phyloP scores from a whole-genome alignment of 1,140 invertebrate genomes.

The Conus betulinus region DNA sequence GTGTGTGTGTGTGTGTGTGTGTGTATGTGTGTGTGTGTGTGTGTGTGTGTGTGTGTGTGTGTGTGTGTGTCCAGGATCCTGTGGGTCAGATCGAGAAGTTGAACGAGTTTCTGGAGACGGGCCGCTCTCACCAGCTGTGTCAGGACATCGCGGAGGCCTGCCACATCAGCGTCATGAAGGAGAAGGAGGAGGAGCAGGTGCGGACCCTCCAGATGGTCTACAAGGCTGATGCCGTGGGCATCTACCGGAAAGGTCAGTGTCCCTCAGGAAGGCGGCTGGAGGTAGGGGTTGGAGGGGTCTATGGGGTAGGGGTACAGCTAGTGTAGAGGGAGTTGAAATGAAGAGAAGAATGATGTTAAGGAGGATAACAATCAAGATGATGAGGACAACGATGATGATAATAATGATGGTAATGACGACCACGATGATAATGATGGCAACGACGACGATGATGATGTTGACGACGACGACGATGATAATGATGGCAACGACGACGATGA shows the following conservation, averaged over 20 bases:
- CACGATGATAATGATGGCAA: too few relatives aligned
- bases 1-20: too few relatives aligned
- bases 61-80: conserved; percentile 32
- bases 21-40: too few relatives aligned
- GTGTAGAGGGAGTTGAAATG: neutral
- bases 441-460: too few relatives aligned
- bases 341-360: neutral
- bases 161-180: conserved; percentile 26
- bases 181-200: conserved; percentile 35
- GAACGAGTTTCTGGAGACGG: conserved; percentile 31
- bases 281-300: neutral
- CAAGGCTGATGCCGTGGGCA: conserved; percentile 19
- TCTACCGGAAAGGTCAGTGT: conserved; percentile 32
- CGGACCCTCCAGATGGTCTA: neutral
- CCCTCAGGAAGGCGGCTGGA: neutral
- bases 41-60: too few relatives aligned
- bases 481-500: too few relatives aligned
- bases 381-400: too few relatives aligned
- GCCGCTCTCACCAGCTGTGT: conserved; percentile 25
- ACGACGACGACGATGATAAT: too few relatives aligned
- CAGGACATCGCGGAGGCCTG: conserved; percentile 27
- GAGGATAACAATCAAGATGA: too few relatives aligned
- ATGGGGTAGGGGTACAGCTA: neutral
- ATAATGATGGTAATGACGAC: too few relatives aligned
- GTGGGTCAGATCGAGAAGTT: conserved; percentile 36